Conservation (phyloP, 2,113 vertebrate species). For the Centrocercus urophasianus region DNA sequence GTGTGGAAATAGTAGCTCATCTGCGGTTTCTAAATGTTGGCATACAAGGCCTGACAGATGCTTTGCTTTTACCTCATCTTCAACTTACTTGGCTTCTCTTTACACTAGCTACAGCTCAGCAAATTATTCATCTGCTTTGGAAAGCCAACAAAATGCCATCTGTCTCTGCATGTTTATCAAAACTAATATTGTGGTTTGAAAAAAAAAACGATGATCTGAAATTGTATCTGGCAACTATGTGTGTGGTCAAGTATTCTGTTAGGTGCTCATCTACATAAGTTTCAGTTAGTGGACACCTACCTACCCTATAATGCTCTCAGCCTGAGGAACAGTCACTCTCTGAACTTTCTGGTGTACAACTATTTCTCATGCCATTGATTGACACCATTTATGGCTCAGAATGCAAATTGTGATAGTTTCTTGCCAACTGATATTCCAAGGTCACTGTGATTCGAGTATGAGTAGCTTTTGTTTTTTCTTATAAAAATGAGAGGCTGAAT, state of each 20-base stretch:
- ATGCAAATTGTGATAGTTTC: constrained; percentile 63
- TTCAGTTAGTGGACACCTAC: constrained; percentile 8
- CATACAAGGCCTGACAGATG: constrained; percentile 80
- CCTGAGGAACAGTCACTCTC: constrained; percentile 4
- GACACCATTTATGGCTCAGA: constrained; percentile 73
- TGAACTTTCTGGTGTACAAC: constrained; percentile 38
- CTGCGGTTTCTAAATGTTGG: constrained; percentile 78
- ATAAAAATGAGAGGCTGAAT: constrained; percentile 43
- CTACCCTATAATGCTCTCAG: not conserved
- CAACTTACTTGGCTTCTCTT: constrained; percentile 82
- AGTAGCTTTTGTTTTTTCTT: constrained; percentile 46
- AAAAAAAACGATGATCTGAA: constrained; percentile 64
- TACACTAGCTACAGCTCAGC: constrained; percentile 78
- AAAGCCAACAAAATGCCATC: constrained; percentile 83
- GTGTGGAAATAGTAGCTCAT: constrained; percentile 85
- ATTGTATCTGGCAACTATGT: constrained; percentile 57
- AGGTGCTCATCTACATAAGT: constrained; percentile 5
- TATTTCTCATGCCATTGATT: constrained; percentile 49
- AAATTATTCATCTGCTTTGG: constrained; percentile 84
- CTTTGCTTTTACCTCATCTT: constrained; percentile 84
- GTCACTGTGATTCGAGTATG: constrained; percentile 53
- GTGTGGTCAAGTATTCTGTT: constrained; percentile 15
- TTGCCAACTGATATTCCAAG: constrained; percentile 69
- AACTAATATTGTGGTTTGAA: constrained; percentile 78
- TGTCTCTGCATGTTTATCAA: constrained; percentile 84